Conservation (phyloP, 2,113 vertebrate species). For the Ochotona curzoniae region DNA sequence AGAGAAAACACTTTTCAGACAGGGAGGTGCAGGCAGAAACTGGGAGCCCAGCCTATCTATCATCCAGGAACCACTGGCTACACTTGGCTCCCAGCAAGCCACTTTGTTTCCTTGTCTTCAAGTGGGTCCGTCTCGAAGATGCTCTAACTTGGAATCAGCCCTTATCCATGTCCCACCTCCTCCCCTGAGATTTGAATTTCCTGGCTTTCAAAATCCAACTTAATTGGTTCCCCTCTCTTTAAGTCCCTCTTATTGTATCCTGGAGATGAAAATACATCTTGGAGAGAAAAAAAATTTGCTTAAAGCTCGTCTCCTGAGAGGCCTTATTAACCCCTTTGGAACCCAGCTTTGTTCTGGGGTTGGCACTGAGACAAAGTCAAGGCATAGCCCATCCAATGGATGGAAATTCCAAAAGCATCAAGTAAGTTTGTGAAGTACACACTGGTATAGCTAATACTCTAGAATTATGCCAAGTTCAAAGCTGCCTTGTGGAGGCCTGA, state of each 20-base stretch:
- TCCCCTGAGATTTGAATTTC: background rate
- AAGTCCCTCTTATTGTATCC: slow-evolving; percentile 22
- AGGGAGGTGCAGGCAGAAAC: background rate
- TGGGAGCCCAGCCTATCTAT: background rate
- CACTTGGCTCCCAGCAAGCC: background rate
- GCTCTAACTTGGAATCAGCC: background rate
- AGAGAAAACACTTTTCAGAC: slow-evolving; percentile 51
- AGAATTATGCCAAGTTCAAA: slow-evolving; percentile 46
- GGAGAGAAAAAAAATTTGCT: background rate
- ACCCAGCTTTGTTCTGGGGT: background rate
- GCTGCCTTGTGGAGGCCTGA: background rate
- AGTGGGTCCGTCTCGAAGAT: background rate
- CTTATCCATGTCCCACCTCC: background rate
- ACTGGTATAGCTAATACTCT: background rate
- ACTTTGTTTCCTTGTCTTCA: background rate
- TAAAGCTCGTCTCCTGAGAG: background rate
- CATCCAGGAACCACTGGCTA: background rate
- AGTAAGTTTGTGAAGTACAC: background rate
- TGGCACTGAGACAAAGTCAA: background rate
- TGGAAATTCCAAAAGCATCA: slow-evolving; percentile 1
- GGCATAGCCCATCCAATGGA: background rate
- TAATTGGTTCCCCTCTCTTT: background rate
- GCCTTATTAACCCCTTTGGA: background rate
- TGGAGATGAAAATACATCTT: slow-evolving; percentile 28
- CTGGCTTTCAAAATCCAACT: slow-evolving; percentile 26